Evolutionary conservation across 2,113 vertebrate species (phyloP).

Genomic region (Lagopus leucura): DNA sequence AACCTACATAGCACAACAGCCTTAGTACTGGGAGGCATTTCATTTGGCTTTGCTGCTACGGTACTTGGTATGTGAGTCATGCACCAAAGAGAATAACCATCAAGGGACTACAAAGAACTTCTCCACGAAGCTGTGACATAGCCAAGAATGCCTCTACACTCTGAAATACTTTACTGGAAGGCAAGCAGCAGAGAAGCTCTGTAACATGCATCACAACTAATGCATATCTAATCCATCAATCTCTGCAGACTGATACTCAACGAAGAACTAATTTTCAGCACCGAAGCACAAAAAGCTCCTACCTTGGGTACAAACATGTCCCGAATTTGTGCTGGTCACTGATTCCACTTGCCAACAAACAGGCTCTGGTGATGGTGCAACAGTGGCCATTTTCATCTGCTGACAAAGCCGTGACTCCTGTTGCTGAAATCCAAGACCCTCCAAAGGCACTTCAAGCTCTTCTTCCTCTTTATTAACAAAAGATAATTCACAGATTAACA

Average conservation of each 20-base stretch:
- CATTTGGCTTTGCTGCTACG: neutral
- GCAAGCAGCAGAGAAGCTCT: neutral
- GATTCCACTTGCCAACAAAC: constrained; percentile 83
- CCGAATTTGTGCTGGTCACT: constrained; percentile 69
- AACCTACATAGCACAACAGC: neutral
- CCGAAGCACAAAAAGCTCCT: constrained; percentile 30
- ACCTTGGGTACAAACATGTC: constrained; percentile 82
- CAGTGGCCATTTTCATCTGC: constrained; percentile 86
- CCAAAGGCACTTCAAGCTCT: constrained; percentile 80
- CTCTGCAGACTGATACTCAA: neutral
- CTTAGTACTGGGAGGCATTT: neutral
- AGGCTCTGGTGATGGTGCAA: constrained; percentile 76
- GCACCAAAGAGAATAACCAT: neutral
- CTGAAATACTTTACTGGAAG: neutral
- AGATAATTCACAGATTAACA: constrained; percentile 61
- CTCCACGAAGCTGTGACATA: neutral
- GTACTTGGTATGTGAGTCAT: neutral
- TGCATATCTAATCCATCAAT: too few species aligned
- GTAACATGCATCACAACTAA: neutral
- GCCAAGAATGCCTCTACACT: neutral
- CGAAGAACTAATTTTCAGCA: neutral
- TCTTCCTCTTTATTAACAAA: constrained; percentile 77
- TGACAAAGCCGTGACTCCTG: constrained; percentile 86
- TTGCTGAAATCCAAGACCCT: constrained; percentile 81
- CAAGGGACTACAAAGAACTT: neutral